Evolutionary conservation across 2,797 vertebrate genomes (phyloP).

Genomic region (Anomalospiza imberbis): DNA sequence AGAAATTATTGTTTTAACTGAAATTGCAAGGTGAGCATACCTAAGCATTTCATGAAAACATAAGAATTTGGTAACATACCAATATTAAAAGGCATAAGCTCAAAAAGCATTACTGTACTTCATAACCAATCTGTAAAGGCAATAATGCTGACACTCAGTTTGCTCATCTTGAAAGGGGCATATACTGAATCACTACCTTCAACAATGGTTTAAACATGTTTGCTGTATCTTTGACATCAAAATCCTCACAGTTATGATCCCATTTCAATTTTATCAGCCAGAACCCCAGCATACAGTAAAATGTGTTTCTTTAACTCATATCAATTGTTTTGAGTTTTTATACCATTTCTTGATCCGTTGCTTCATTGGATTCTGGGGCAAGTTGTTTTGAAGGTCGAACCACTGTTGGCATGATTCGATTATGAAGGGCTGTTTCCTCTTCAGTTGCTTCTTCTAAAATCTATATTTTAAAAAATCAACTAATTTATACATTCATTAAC

Average conservation of each 20-base stretch:
- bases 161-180: not conserved
- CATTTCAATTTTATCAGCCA: not conserved
- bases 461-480: constrained; percentile 62
- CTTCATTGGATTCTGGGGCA: constrained; percentile 76
- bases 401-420: constrained; percentile 96
- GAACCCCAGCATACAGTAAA: not conserved
- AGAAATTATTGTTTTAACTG: not conserved
- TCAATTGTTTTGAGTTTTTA: not conserved
- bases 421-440: constrained; percentile 95
- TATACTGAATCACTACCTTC: not conserved
- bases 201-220: not conserved
- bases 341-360: constrained; percentile 89
- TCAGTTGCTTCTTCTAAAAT: constrained; percentile 95
- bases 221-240: not conserved
- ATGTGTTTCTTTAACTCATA: not conserved
- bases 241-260: not conserved
- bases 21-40: not conserved
- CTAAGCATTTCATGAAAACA: not conserved
- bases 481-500: not conserved
- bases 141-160: not conserved
- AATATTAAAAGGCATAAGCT: not conserved
- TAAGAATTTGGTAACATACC: not conserved
- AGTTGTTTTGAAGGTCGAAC: constrained; percentile 92
- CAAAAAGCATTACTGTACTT: not conserved
- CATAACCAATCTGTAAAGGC: not conserved